Evolutionary conservation across 2,888 invertebrate species (phyloP).

Genomic region (Rosalia funebris): DNA sequence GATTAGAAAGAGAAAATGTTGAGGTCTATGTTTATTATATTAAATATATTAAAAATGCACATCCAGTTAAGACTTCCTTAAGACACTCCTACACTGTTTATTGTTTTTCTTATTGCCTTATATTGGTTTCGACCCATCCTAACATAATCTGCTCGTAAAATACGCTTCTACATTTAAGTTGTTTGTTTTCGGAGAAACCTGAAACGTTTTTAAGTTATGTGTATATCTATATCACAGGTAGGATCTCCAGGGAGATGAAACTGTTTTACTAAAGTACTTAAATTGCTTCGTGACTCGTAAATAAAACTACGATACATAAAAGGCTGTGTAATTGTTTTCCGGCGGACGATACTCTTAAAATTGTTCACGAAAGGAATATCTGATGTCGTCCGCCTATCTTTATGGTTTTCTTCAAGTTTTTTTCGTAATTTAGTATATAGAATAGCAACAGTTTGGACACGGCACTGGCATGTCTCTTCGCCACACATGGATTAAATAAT

Average conservation of each 20-base stretch:
- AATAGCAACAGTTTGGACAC: no score
- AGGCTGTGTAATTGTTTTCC: background rate
- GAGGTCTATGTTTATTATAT: no score
- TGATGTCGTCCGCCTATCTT: background rate
- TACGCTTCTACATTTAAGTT: slow-evolving; percentile 31
- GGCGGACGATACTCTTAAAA: background rate
- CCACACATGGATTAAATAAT: no score
- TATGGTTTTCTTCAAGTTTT: background rate
- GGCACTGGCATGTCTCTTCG: no score
- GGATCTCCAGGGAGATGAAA: background rate
- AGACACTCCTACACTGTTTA: background rate
- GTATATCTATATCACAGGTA: slow-evolving; percentile 17
- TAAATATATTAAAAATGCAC: background rate
- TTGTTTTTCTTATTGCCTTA: background rate
- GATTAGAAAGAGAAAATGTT: no score
- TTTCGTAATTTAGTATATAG: no score
- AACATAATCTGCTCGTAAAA: slow-evolving; percentile 32
- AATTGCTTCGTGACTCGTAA: slow-evolving; percentile 7
- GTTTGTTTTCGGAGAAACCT: slow-evolving; percentile 41
- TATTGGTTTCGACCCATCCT: background rate
- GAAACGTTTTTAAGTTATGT: slow-evolving; percentile 27
- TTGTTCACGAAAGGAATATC: background rate
- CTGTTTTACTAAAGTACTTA: background rate
- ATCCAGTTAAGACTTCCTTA: background rate
- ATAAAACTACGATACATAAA: slow-evolving; percentile 2